A percentile compares a stretch with the other conserved stretches of the same genome.
Conservation (phyloP, 1,140 invertebrate genomes). For the Bombus sylvicola region DNA sequence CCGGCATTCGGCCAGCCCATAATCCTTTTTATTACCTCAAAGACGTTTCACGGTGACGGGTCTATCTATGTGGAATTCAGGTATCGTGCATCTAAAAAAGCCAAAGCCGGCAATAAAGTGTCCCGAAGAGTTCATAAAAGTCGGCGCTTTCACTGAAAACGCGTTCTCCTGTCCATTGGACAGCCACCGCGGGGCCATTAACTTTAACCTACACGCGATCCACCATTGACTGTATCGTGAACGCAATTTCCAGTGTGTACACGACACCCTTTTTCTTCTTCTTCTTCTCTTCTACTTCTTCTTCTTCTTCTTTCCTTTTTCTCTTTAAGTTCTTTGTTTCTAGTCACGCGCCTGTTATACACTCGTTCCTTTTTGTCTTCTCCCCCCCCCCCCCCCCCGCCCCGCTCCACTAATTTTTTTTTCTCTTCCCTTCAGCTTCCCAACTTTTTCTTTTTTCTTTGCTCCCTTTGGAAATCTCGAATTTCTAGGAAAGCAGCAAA, state of each 20-base stretch:
- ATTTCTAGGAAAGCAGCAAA: constrained; percentile 63
- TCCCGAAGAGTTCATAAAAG: constrained; percentile 37
- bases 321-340: constrained; percentile 7
- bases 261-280: neutral
- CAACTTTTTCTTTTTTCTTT: constrained; percentile 13
- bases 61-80: constrained; percentile 46
- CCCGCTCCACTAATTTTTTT: neutral
- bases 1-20: neutral
- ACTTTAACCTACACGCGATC: constrained; percentile 9
- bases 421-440: neutral
- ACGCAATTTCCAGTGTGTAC: neutral
- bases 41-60: constrained; percentile 40
- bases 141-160: constrained; percentile 36
- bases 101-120: constrained; percentile 12
- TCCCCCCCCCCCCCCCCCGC: accelerated
- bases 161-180: neutral
- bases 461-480: constrained; percentile 38
- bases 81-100: neutral
- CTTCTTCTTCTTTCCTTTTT: neutral
- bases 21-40: constrained; percentile 46
- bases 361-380: neutral
- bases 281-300: neutral
- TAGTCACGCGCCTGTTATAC: neutral
- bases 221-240: neutral
- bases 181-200: constrained; percentile 11